Percentiles rank a stretch among this genome's conserved stretches.
Evolutionary conservation across 1,140 invertebrate genomes (phyloP).

Genomic region (Drosophila miranda): DNA sequence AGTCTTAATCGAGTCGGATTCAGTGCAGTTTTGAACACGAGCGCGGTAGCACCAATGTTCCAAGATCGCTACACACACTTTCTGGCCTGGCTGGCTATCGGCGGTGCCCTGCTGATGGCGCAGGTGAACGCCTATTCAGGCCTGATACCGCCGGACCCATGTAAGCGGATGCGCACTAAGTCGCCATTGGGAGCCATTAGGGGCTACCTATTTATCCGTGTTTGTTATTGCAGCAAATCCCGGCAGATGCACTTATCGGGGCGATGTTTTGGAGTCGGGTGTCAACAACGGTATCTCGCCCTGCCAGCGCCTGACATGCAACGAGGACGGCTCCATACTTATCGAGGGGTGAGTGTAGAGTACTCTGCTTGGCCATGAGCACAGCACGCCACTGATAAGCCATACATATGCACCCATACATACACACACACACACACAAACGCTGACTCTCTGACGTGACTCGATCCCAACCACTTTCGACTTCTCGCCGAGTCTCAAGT

Average conservation of each 20-base stretch:
- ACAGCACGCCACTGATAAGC: background rate
- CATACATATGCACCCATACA: background rate
- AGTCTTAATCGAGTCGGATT: slow-evolving; percentile 23
- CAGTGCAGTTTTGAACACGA: slow-evolving; percentile 65
- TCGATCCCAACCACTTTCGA: slow-evolving; percentile 39
- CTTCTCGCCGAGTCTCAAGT: slow-evolving; percentile 27
- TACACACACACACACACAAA: background rate
- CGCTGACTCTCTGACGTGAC: slow-evolving; percentile 1
- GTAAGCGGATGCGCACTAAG: slow-evolving; percentile 22
- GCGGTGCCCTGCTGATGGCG: slow-evolving; percentile 20
- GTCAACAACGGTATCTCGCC: slow-evolving; percentile 68
- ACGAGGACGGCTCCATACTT: slow-evolving; percentile 69
- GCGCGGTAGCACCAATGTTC: slow-evolving; percentile 50
- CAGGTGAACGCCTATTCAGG: slow-evolving; percentile 64
- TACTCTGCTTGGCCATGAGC: slow-evolving; percentile 26
- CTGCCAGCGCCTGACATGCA: slow-evolving; percentile 72
- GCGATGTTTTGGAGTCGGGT: slow-evolving; percentile 58
- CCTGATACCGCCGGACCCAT: slow-evolving; percentile 63
- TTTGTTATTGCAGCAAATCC: slow-evolving; percentile 43
- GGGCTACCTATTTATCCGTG: background rate
- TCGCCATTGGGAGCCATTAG: no score
- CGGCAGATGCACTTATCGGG: slow-evolving; percentile 75
- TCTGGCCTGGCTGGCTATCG: slow-evolving; percentile 23
- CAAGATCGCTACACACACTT: slow-evolving; percentile 20
- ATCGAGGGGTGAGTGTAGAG: slow-evolving; percentile 73